phyloP scores from a whole-genome alignment of 2,113 vertebrate genomes.

The Oryzias celebensis region DNA sequence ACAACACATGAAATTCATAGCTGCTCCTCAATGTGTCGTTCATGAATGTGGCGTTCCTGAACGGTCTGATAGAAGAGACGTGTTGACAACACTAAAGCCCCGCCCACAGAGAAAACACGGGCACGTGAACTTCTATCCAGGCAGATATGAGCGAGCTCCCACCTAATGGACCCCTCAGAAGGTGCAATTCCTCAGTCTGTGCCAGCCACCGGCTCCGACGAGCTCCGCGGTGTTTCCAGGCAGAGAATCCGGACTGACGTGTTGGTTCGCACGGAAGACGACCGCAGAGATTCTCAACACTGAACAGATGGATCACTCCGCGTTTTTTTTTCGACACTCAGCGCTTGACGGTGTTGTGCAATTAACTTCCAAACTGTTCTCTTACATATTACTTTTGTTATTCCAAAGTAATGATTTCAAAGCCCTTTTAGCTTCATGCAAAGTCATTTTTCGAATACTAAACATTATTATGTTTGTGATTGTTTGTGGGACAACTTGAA shows the following conservation, averaged over 20 bases:
- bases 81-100: neutral
- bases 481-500: no score
- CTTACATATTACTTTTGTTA: no score
- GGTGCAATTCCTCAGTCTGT: slow-evolving; percentile 23
- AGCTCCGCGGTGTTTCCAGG: slow-evolving; percentile 67
- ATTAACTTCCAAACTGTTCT: neutral
- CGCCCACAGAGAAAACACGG: neutral
- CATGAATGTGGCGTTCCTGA: no score
- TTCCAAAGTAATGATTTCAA: no score
- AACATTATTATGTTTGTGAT: no score
- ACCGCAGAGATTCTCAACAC: neutral
- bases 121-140: neutral
- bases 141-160: slow-evolving; percentile 34
- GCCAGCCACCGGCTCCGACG: slow-evolving; percentile 28
- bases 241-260: slow-evolving; percentile 47
- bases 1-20: no score
- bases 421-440: no score
- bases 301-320: slow-evolving; percentile 3
- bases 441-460: no score
- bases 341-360: no score
- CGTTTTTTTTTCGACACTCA: neutral
- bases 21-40: no score
- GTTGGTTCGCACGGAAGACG: slow-evolving; percentile 5
- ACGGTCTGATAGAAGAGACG: neutral
- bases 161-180: slow-evolving; percentile 28